phyloP scores from a whole-genome alignment of 1,140 invertebrate genomes.

The Hycleus cichorii region DNA sequence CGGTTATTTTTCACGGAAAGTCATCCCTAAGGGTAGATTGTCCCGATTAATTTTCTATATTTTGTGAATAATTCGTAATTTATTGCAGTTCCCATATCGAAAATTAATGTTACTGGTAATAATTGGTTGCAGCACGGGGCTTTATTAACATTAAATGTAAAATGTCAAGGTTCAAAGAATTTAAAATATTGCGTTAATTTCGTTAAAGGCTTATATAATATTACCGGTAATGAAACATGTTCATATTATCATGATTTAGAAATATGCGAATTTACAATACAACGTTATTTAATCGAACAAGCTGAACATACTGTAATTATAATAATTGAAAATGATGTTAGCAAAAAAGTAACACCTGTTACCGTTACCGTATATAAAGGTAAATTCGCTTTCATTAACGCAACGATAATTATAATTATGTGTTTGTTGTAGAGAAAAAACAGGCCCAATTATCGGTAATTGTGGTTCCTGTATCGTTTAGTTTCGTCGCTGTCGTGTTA shows the following conservation, averaged over 20 bases:
- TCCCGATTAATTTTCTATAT: background rate
- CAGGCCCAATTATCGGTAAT: conserved; percentile 77
- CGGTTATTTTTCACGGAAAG: conserved; percentile 54
- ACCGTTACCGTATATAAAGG: conserved; percentile 76
- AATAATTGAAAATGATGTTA: conserved; percentile 66
- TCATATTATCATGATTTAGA: conserved; percentile 33
- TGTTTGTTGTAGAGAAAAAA: conserved; percentile 54
- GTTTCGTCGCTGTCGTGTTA: conserved; percentile 66
- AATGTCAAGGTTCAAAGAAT: conserved; percentile 62
- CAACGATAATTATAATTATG: background rate
- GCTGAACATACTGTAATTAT: conserved; percentile 64
- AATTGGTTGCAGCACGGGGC: conserved; percentile 77
- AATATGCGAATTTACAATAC: conserved; percentile 55
- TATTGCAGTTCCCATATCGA: conserved; percentile 57
- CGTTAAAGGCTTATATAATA: conserved; percentile 60
- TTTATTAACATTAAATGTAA: conserved; percentile 59
- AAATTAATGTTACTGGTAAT: conserved; percentile 58
- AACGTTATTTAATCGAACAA: conserved; percentile 58
- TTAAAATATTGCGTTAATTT: conserved; percentile 60
- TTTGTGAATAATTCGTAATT: conserved; percentile 4
- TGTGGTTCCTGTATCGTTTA: conserved; percentile 72
- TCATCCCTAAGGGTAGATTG: conserved; percentile 54
- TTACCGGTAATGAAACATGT: conserved; percentile 73
- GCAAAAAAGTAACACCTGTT: conserved; percentile 56
- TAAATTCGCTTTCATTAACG: conserved; percentile 33